Evolutionary conservation across 2,797 vertebrate species (phyloP).

Genomic region (Stomatorhinus walkeri): DNA sequence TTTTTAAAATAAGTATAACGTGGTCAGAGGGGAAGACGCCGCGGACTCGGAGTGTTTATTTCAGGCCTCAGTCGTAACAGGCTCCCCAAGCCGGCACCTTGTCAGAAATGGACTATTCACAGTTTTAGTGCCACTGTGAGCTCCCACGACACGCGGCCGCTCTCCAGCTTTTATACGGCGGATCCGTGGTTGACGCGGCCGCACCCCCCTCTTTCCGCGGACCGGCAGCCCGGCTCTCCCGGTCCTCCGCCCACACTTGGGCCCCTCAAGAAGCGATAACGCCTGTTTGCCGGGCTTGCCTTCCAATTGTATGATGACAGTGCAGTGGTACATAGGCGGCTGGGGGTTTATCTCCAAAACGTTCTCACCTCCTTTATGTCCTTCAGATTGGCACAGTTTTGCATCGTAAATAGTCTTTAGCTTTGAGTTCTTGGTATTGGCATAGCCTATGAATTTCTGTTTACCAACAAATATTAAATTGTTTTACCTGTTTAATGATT

Average conservation of each 20-base stretch:
- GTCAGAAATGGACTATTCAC: background rate
- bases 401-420: background rate
- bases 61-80: background rate
- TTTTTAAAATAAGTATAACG: background rate
- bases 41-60: background rate
- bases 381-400: background rate
- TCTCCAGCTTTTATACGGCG: no score
- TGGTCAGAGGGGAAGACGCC: background rate
- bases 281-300: background rate
- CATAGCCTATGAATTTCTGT: background rate
- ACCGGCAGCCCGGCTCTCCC: background rate
- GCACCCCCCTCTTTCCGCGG: background rate
- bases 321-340: background rate
- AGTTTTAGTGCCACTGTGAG: background rate
- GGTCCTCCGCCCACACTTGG: background rate
- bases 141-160: background rate
- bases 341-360: background rate
- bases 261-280: background rate
- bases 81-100: background rate
- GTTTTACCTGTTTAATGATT: background rate
- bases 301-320: background rate
- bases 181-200: background rate
- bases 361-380: background rate
- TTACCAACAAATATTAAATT: background rate
- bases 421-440: background rate